A percentile compares a stretch with the other conserved stretches of the same genome.
Conservation (phyloP, 2,888 invertebrate genomes). For the Cryptosula pallasiana region DNA sequence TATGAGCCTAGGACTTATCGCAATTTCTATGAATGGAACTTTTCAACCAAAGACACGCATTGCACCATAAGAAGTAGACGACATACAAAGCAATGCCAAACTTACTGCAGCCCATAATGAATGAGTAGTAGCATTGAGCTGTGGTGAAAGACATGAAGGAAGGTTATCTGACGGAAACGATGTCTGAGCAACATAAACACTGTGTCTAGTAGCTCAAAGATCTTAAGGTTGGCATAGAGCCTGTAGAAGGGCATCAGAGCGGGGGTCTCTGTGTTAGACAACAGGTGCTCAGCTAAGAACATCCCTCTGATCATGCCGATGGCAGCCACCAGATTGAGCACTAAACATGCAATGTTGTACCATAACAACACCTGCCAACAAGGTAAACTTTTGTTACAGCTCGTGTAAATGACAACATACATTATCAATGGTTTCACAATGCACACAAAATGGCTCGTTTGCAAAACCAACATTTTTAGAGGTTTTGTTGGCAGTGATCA, state of each 20-base stretch:
- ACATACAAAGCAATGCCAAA: background rate
- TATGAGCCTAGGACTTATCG: no score
- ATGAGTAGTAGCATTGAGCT: constrained; percentile 47
- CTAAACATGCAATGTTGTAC: constrained; percentile 44
- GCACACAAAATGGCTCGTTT: no score
- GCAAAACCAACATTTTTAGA: no score
- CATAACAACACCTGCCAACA: constrained; percentile 43
- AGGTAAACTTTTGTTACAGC: no score
- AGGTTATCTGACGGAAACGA: constrained; percentile 42
- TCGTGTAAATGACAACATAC: no score
- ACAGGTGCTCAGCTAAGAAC: constrained; percentile 35
- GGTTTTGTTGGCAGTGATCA: no score
- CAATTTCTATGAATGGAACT: no score
- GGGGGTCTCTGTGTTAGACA: constrained; percentile 32
- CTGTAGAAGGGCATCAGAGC: constrained; percentile 34
- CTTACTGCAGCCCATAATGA: constrained; percentile 35
- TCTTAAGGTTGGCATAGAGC: constrained; percentile 45
- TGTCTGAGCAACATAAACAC: constrained; percentile 51
- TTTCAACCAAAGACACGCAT: no score
- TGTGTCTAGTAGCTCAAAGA: constrained; percentile 47
- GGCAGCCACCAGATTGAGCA: constrained; percentile 37
- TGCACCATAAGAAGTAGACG: background rate
- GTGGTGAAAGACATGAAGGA: constrained; percentile 51
- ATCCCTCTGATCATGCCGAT: constrained; percentile 36
- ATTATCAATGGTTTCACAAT: no score